phyloP scores from a whole-genome alignment of 1,140 invertebrate genomes.

The Drosophila bocqueti region DNA sequence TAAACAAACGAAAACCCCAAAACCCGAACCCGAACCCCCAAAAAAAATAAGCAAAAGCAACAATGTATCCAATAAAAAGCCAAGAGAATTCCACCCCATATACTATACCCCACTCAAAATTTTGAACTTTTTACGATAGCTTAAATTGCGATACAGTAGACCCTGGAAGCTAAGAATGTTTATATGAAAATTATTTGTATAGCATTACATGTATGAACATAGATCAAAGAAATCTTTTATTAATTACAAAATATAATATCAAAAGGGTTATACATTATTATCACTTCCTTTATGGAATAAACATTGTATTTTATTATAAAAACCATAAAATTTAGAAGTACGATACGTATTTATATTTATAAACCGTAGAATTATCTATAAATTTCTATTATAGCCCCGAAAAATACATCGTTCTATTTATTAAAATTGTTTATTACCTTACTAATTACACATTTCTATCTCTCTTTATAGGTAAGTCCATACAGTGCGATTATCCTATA shows the following conservation, averaged over 20 bases:
- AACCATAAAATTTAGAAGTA: neutral
- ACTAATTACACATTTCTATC: conserved; percentile 8
- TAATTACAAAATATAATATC: too few species aligned
- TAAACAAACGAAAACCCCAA: conserved; percentile 19
- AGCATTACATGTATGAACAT: too few species aligned
- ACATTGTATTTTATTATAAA: neutral
- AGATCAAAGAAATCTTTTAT: too few species aligned
- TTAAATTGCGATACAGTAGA: neutral
- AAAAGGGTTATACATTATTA: neutral
- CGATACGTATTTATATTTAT: neutral
- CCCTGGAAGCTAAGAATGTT: too few species aligned
- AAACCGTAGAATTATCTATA: neutral
- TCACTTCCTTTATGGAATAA: neutral
- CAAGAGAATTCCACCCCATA: neutral
- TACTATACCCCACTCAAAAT: neutral
- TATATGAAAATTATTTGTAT: too few species aligned
- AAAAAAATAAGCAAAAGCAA: conserved; percentile 18
- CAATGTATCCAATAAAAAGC: neutral
- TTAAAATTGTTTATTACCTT: neutral
- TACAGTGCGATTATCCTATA: neutral
- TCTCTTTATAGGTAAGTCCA: conserved; percentile 68
- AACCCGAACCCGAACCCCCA: neutral
- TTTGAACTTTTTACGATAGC: conserved; percentile 18
- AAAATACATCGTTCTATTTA: neutral
- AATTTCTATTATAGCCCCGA: neutral